Evolutionary conservation across 2,888 invertebrate species (phyloP).

Genomic region (Leptarthrus brevirostris): DNA sequence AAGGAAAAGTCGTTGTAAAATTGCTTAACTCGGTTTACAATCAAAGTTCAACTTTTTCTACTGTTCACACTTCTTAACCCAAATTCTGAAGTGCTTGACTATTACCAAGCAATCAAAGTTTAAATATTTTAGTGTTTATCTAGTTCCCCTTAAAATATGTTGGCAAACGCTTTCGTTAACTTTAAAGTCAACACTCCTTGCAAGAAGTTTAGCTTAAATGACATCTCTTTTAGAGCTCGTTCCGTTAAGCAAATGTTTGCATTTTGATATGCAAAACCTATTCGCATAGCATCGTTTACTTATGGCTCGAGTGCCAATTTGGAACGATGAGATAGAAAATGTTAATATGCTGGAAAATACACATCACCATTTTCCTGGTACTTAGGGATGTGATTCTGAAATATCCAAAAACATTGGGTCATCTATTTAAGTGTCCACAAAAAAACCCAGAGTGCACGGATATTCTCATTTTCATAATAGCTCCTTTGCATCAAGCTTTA

Average conservation of each 20-base stretch:
- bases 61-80: too few species aligned
- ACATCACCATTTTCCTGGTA: background rate
- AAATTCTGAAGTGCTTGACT: too few species aligned
- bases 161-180: background rate
- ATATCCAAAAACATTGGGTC: conserved; percentile 9
- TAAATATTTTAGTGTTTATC: too few species aligned
- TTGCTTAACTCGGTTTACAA: too few species aligned
- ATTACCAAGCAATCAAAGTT: too few species aligned
- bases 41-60: too few species aligned
- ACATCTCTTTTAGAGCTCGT: background rate
- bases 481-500: background rate
- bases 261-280: conserved; percentile 21
- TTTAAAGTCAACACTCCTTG: background rate
- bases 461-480: conserved; percentile 19
- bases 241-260: conserved; percentile 30
- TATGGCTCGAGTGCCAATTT: conserved; percentile 7
- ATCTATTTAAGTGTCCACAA: background rate
- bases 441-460: background rate
- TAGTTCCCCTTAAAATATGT: too few species aligned
- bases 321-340: conserved; percentile 24
- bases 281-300: conserved; percentile 24
- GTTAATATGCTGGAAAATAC: conserved; percentile 1
- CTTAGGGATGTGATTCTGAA: conserved; percentile 11
- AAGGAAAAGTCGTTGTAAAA: too few species aligned
- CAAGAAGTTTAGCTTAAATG: background rate